Percentiles rank a stretch among this genome's conserved stretches.
phyloP scores from a whole-genome alignment of 1,140 invertebrate genomes.

The Leptestheria dahalacensis region DNA sequence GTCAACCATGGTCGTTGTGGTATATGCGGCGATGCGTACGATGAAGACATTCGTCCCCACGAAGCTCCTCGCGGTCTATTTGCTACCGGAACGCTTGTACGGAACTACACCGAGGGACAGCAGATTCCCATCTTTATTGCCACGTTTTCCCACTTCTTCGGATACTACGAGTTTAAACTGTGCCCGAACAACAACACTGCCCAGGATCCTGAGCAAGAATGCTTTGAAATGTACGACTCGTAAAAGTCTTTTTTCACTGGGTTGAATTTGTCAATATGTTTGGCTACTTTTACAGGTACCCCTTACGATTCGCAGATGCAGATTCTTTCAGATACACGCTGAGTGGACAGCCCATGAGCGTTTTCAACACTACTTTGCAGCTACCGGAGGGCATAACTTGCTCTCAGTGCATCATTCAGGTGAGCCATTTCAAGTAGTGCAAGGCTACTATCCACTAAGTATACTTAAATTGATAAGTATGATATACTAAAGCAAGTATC shows the following conservation, averaged over 20 bases:
- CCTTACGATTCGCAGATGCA: too few species aligned
- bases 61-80: slow-evolving; percentile 26
- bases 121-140: slow-evolving; percentile 14
- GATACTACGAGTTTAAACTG: slow-evolving; percentile 22
- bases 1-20: slow-evolving; percentile 31
- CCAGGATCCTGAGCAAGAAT: slow-evolving; percentile 20
- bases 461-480: background rate
- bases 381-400: slow-evolving; percentile 52
- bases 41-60: slow-evolving; percentile 22
- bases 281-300: too few species aligned
- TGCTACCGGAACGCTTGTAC: slow-evolving; percentile 26
- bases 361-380: slow-evolving; percentile 55
- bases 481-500: background rate
- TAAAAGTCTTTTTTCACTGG: too few species aligned
- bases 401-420: slow-evolving; percentile 56
- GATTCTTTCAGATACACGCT: too few species aligned
- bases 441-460: background rate
- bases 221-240: slow-evolving; percentile 18
- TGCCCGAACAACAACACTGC: slow-evolving; percentile 21
- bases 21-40: slow-evolving; percentile 32
- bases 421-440: too few species aligned
- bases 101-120: slow-evolving; percentile 22
- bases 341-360: too few species aligned
- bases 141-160: slow-evolving; percentile 19
- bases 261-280: too few species aligned